Evolutionary conservation across 1,140 invertebrate species (phyloP), one percentile per base, ranked within the genome.

Genomic region (Anastatus disparis): DNA sequence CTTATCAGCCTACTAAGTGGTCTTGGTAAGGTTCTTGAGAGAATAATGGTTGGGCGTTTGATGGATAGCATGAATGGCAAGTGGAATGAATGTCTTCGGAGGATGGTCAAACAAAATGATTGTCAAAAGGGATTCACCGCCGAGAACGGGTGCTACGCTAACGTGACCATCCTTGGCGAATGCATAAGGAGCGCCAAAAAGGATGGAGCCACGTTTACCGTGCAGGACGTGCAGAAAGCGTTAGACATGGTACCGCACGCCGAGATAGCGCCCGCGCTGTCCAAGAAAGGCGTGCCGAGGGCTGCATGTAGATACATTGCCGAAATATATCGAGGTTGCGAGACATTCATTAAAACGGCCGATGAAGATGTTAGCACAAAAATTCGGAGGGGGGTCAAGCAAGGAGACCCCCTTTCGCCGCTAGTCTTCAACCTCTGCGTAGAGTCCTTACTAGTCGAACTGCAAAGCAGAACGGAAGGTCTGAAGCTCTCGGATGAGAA

Each of bases 381-480:
- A 12, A 40, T 62, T 1, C 0, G 26, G 3, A 50, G 67, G 24
- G 61, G 70, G 9, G 72, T 74, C 13, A 61, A 48, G 12, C 69
- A 71, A 46, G 70, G 70, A 15, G 76, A 80, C 50, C 77, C 77
- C 0, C 52, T 79, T 0, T 76, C 73, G 0, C 75, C 77, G 0
- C n/a, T 78, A 1, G 27, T 80, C 0, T 79, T 79, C 31, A 52
- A 69, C 27, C 2, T 74, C 0, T 48, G 66, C 13, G 40, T 76
- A 0, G 73, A 78, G 20, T 20, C 24, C 0, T 12, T 67, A 0
- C 15, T 75, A 22, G 29, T 22, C 8, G 52, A 61, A 0, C 40
- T 83, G 6, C 52, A 38, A 22, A 75, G 77, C 7, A 55, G 61
- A 3, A 71, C 71, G 8, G 65, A 81, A n/a, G 77, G 78, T 4